Conservation (phyloP, 2,113 vertebrate species). For the Anarhynchus alexandrinus region DNA sequence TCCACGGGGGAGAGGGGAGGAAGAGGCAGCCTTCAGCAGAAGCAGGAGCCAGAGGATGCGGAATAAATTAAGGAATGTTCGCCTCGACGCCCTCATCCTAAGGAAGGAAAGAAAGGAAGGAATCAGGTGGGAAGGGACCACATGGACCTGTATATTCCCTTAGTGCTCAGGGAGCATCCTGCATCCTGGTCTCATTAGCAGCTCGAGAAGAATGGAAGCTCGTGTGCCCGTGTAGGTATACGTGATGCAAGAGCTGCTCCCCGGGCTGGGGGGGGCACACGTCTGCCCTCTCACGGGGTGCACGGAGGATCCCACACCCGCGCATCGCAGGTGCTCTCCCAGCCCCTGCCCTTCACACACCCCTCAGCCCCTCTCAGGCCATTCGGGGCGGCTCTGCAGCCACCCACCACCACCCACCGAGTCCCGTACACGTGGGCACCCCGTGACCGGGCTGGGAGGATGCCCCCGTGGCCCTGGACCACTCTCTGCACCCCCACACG, state of each 20-base stretch:
- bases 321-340: accelerated
- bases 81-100: constrained; percentile 31
- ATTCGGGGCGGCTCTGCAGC: accelerated
- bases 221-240: accelerated
- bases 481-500: accelerated
- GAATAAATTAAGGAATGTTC: neutral
- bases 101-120: neutral
- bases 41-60: constrained; percentile 5
- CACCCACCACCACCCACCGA: neutral
- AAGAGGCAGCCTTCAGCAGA: neutral
- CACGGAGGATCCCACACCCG: accelerated
- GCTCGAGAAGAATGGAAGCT: neutral
- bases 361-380: neutral
- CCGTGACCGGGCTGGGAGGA: accelerated
- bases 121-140: neutral
- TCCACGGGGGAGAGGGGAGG: neutral
- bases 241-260: neutral
- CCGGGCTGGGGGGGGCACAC: accelerated
- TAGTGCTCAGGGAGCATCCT: neutral
- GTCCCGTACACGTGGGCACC: accelerated
- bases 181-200: neutral
- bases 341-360: neutral
- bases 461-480: accelerated
- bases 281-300: accelerated
- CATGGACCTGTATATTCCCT: neutral